A percentile compares a stretch with the other conserved stretches of the same genome.
phyloP scores from a whole-genome alignment of 2,797 vertebrate species.

The Artibeus jamaicensis region DNA sequence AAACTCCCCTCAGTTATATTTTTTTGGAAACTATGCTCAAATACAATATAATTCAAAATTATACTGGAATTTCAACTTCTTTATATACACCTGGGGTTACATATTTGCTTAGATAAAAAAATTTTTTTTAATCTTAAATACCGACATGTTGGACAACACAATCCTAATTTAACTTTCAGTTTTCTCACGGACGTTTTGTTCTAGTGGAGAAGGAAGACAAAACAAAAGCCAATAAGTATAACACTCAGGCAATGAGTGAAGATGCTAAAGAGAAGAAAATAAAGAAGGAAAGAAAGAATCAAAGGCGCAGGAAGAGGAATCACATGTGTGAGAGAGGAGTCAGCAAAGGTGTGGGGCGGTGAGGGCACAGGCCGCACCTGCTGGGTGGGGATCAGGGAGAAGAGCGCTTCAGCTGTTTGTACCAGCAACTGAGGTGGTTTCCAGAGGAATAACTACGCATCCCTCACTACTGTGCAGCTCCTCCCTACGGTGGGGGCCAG shows the following conservation, averaged over 20 bases:
- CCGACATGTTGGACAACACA: neutral
- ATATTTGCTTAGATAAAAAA: neutral
- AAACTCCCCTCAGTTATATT: neutral
- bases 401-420: neutral
- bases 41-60: neutral
- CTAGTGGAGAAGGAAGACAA: neutral
- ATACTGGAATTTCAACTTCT: neutral
- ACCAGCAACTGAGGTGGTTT: neutral
- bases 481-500: neutral
- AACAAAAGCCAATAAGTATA: neutral
- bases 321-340: neutral
- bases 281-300: neutral
- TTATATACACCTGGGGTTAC: neutral
- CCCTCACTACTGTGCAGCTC: neutral
- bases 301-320: neutral
- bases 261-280: neutral
- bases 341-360: neutral
- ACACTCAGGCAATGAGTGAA: neutral
- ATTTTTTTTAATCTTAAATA: neutral
- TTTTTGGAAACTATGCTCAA: neutral
- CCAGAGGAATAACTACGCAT: neutral
- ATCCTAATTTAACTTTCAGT: neutral
- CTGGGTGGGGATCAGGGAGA: too few relatives aligned
- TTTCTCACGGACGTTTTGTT: neutral
- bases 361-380: neutral